A percentile compares a stretch with the other conserved stretches of the same genome.
Conservation (phyloP, 2,113 vertebrate genomes). For the Paralichthys olivaceus region DNA sequence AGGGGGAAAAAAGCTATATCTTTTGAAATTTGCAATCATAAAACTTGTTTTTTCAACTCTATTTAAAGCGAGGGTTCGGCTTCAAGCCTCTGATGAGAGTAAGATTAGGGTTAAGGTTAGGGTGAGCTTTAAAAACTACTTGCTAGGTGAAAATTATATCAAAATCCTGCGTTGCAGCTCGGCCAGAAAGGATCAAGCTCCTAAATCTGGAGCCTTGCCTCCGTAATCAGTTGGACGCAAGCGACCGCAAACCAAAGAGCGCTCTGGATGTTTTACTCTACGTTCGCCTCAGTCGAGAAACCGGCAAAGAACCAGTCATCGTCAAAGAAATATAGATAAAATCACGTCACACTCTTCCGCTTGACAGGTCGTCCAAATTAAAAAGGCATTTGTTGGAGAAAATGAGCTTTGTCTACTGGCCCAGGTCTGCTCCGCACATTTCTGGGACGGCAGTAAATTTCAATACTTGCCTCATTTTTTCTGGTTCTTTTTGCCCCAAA, state of each 20-base stretch:
- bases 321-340: conserved; percentile 57
- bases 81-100: conserved; percentile 56
- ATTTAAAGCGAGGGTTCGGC: conserved; percentile 57
- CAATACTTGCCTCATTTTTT: conserved; percentile 67
- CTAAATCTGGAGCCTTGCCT: conserved; percentile 61
- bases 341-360: conserved; percentile 53
- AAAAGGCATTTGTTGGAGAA: conserved; percentile 60
- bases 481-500: conserved; percentile 75
- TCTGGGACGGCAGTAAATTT: conserved; percentile 77
- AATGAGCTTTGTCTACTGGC: conserved; percentile 51
- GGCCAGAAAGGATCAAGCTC: conserved; percentile 46
- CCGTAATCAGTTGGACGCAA: conserved; percentile 58
- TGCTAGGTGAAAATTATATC: conserved; percentile 66
- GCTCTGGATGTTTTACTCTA: conserved; percentile 49
- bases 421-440: conserved; percentile 69
- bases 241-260: conserved; percentile 58
- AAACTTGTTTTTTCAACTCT: conserved; percentile 63
- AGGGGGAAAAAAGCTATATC: conserved; percentile 21
- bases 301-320: conserved; percentile 40
- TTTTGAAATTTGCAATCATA: conserved; percentile 57
- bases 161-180: conserved; percentile 46
- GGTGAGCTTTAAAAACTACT: conserved; percentile 65
- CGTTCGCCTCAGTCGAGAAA: conserved; percentile 33
- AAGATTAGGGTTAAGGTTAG: conserved; percentile 66
- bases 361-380: conserved; percentile 59